Evolutionary conservation across 1,140 invertebrate species (phyloP).

Genomic region (Galendromus occidentalis): DNA sequence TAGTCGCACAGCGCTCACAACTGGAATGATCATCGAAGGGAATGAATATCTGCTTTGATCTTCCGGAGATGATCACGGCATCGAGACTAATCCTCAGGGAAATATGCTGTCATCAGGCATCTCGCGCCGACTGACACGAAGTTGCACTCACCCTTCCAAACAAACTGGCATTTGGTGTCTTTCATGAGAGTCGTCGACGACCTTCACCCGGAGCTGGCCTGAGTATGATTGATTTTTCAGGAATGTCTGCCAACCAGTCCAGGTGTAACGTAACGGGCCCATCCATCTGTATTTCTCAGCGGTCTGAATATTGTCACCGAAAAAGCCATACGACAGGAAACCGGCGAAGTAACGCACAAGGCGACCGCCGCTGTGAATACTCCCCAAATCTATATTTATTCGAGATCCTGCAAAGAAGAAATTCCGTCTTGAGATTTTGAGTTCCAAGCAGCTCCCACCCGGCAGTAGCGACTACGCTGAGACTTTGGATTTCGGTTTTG

Average conservation of each 20-base stretch:
- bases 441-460: too few species aligned
- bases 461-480: too few species aligned
- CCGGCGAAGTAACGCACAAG: slow-evolving; percentile 53
- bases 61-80: too few species aligned
- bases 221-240: slow-evolving; percentile 22
- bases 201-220: slow-evolving; percentile 16
- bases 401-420: slow-evolving; percentile 15
- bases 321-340: slow-evolving; percentile 64
- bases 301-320: slow-evolving; percentile 60
- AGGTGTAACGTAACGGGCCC: slow-evolving; percentile 68
- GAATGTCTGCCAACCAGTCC: slow-evolving; percentile 37
- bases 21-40: neutral
- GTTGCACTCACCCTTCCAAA: neutral
- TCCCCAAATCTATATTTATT: slow-evolving; percentile 42
- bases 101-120: too few species aligned
- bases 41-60: too few species aligned
- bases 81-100: too few species aligned
- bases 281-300: slow-evolving; percentile 69
- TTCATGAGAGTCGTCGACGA: neutral
- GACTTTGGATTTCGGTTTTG: too few species aligned
- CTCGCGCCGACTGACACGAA: too few species aligned
- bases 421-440: neutral
- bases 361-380: slow-evolving; percentile 42
- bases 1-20: neutral
- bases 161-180: neutral